These are phyloP conservation scores for Cynocephalus volans DNA, from an alignment of 2,113 vertebrate genomes.

Conservation along the genomic window DNA sequence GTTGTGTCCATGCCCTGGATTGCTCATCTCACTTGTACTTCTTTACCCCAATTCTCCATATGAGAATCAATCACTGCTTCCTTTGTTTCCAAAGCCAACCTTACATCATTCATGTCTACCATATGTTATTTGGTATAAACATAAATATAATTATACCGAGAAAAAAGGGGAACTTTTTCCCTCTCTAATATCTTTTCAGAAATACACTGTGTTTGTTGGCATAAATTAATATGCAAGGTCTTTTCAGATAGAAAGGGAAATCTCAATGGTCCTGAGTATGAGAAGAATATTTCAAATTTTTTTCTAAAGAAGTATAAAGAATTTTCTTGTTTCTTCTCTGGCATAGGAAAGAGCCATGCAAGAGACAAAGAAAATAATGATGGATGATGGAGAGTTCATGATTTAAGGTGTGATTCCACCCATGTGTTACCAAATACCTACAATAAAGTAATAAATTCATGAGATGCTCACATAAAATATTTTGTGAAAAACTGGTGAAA, in stretches of 20 bases:
- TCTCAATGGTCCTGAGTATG: not conserved
- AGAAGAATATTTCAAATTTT: not conserved
- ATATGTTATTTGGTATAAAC: not conserved
- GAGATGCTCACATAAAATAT: not conserved
- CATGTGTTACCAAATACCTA: not conserved
- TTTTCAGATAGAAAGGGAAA: conserved; percentile 16
- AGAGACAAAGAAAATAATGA: not conserved
- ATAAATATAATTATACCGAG: not conserved
- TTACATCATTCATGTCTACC: not conserved
- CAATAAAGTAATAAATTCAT: conserved; percentile 4
- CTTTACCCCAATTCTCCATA: not conserved
- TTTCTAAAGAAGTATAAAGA: not conserved
- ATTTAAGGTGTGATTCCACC: not conserved
- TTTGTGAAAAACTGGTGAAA: not conserved
- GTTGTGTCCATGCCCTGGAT: not conserved
- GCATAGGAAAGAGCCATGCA: not conserved
- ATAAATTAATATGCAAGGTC: not conserved
- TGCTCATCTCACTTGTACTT: not conserved
- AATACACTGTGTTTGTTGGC: not conserved
- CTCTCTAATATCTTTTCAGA: not conserved
- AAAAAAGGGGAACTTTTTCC: not conserved
- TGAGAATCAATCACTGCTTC: not conserved
- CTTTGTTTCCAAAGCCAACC: not conserved
- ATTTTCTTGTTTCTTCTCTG: not conserved
- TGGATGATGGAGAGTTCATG: not conserved